Evolutionary conservation across 2,888 invertebrate species (phyloP).

Genomic region (Trypoxylon attenuatum): DNA sequence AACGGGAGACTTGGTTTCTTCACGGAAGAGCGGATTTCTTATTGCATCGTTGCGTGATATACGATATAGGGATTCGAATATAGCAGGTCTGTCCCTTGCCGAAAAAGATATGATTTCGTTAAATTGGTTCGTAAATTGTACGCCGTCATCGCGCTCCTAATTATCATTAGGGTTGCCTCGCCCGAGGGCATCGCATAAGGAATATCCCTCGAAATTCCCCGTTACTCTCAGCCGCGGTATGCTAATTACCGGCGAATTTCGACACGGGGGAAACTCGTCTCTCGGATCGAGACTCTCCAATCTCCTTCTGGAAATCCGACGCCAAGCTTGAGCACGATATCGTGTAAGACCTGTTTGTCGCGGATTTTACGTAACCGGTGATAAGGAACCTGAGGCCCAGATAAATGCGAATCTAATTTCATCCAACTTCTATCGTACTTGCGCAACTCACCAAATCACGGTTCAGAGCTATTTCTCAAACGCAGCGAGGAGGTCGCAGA

Average conservation of each 20-base stretch:
- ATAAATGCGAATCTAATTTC: too few relatives aligned
- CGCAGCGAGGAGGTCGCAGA: not conserved
- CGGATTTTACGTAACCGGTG: slow-evolving; percentile 50
- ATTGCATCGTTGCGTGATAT: not conserved
- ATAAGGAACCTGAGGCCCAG: slow-evolving; percentile 38
- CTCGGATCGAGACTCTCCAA: not conserved
- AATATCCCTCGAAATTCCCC: slow-evolving; percentile 7
- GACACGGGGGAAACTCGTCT: slow-evolving; percentile 10
- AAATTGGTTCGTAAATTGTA: slow-evolving; percentile 36
- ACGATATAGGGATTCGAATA: slow-evolving; percentile 7
- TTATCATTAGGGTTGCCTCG: slow-evolving; percentile 20
- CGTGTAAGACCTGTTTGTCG: slow-evolving; percentile 48
- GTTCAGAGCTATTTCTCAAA: too few relatives aligned
- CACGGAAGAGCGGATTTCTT: not conserved
- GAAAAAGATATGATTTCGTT: slow-evolving; percentile 40
- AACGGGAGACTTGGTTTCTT: not conserved
- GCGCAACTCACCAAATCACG: too few relatives aligned
- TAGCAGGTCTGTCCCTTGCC: slow-evolving; percentile 7
- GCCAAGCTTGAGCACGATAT: slow-evolving; percentile 29
- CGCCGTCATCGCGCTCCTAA: slow-evolving; percentile 40
- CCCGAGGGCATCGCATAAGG: slow-evolving; percentile 23
- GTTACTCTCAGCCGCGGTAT: not conserved
- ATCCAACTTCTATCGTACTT: too few relatives aligned
- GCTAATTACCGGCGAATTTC: slow-evolving; percentile 26
- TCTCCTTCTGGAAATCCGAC: too few relatives aligned